Evolutionary conservation across 37 sponge, comb jelly and placozoan species (phyloP).

Genomic region (Diacarnus erythraeanus): DNA sequence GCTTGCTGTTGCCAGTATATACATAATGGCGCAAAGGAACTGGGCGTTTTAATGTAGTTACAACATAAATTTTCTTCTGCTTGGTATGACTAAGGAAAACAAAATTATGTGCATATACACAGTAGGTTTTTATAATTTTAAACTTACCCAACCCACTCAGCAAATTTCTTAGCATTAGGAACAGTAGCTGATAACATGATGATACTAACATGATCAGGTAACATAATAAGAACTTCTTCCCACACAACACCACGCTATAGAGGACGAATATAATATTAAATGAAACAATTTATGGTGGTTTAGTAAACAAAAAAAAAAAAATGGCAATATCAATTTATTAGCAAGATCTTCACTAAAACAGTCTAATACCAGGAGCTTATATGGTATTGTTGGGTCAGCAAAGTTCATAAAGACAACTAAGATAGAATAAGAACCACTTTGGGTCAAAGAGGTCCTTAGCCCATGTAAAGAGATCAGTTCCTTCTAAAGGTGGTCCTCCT

Average conservation of each 20-base stretch:
- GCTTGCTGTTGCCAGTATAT: constrained; percentile 94
- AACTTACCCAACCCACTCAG: constrained; percentile 96
- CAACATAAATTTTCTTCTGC: constrained; percentile 83
- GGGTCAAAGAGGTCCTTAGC: no score
- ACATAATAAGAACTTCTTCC: constrained; percentile 99
- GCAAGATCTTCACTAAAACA: no score
- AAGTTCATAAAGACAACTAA: no score
- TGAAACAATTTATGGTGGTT: no score
- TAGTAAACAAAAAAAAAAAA: no score
- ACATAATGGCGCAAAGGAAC: constrained; percentile 95
- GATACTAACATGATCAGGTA: constrained; percentile 90
- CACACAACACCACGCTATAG: constrained; percentile 97
- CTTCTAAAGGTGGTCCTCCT: no score
- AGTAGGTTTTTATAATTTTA: neutral
- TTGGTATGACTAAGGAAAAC: constrained; percentile 78
- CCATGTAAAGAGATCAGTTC: no score
- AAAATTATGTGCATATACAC: neutral
- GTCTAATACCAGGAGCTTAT: no score
- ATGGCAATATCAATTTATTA: no score
- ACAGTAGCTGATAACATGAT: constrained; percentile 98
- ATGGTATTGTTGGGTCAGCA: no score
- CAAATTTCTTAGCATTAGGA: constrained; percentile 96
- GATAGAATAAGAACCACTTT: no score
- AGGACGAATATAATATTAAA: neutral
- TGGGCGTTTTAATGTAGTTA: constrained; percentile 90